Evolutionary conservation across 1,140 invertebrate genomes (phyloP).

Genomic region (Atta cephalotes): DNA sequence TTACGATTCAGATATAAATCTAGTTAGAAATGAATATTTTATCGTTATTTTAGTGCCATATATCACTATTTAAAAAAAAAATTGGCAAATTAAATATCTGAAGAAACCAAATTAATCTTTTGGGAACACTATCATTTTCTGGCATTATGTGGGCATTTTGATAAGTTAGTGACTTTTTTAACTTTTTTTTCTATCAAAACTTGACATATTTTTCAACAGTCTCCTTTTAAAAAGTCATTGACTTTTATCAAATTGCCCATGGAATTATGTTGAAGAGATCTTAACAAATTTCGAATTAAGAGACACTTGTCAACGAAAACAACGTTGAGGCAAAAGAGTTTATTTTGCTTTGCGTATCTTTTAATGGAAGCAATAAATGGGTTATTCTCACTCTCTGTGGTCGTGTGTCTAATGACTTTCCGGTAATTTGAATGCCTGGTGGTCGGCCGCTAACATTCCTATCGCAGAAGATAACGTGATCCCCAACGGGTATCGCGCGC

Average conservation of each 20-base stretch:
- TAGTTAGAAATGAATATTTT: neutral
- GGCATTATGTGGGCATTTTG: too few species aligned
- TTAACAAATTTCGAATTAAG: neutral
- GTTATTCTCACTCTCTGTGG: neutral
- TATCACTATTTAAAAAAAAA: neutral
- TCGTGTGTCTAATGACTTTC: slow-evolving; percentile 13
- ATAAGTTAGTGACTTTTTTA: too few species aligned
- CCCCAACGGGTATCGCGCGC: neutral
- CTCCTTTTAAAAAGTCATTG: too few species aligned
- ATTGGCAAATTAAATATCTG: neutral
- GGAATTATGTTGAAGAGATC: neutral
- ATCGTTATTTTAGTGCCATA: neutral
- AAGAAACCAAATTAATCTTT: neutral
- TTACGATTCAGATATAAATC: neutral
- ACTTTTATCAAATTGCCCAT: too few species aligned
- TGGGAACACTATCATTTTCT: neutral
- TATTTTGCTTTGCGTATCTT: neutral
- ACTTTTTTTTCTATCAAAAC: too few species aligned
- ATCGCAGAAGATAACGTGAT: slow-evolving; percentile 45
- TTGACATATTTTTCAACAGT: too few species aligned
- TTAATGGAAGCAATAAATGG: neutral
- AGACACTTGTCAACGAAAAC: neutral
- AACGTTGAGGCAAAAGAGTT: neutral
- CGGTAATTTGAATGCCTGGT: slow-evolving; percentile 41
- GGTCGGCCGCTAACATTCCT: slow-evolving; percentile 9